Evolutionary conservation across 2,888 invertebrate genomes (phyloP).

Genomic region (Eristalinus sepulchralis): DNA sequence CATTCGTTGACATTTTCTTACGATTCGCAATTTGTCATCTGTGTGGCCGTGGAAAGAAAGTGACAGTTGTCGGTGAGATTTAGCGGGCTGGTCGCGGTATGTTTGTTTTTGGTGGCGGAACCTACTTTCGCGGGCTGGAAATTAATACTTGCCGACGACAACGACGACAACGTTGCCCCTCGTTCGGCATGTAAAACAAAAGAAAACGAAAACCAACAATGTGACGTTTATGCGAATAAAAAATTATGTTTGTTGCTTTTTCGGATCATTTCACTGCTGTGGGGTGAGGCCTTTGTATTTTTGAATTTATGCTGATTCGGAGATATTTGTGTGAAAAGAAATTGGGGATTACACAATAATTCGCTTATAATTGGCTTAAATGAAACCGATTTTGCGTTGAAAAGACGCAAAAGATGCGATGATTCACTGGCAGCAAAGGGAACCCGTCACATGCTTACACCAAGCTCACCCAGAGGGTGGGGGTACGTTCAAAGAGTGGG

Average conservation of each 20-base stretch:
- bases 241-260: neutral
- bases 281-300: neutral
- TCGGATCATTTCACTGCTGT: neutral
- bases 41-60: conserved; percentile 62
- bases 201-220: neutral
- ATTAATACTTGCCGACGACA: neutral
- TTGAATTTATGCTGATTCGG: conserved; percentile 13
- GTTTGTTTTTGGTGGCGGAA: conserved; percentile 19
- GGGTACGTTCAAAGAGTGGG: neutral
- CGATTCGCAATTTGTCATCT: conserved; percentile 11
- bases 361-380: conserved; percentile 12
- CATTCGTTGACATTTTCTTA: neutral
- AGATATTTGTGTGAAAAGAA: conserved; percentile 22
- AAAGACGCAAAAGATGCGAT: neutral
- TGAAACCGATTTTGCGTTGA: neutral
- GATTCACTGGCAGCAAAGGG: neutral
- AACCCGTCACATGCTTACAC: neutral
- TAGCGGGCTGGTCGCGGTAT: neutral
- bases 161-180: neutral
- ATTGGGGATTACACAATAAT: conserved; percentile 37
- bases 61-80: conserved; percentile 43
- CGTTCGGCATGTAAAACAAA: neutral
- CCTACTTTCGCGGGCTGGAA: conserved; percentile 30
- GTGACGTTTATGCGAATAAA: neutral
- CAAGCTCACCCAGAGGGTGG: neutral